A percentile compares a stretch with the other conserved stretches of the same genome.
These are phyloP conservation scores for Lasioglossum marginatum DNA, from an alignment of 2,888 invertebrate genomes.

Conservation along the genomic window DNA sequence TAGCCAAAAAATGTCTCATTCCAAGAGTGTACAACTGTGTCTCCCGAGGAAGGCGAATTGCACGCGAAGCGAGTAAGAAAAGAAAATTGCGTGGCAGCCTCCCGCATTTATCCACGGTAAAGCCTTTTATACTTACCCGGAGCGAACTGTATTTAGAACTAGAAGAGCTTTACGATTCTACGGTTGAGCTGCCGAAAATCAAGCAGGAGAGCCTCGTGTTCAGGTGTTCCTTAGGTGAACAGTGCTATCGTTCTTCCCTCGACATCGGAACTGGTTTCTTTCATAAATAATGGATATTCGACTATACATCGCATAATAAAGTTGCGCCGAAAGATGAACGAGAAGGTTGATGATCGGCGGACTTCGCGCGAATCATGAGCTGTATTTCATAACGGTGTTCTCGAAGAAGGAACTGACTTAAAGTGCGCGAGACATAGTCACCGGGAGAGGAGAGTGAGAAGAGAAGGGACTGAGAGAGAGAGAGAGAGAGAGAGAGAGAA, in stretches of 20 bases:
- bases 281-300: slow-evolving; percentile 48
- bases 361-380: slow-evolving; percentile 41
- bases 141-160: neutral
- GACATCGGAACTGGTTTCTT: slow-evolving; percentile 16
- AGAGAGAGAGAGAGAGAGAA: slow-evolving; percentile 46
- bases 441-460: slow-evolving; percentile 37
- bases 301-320: slow-evolving; percentile 42
- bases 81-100: neutral
- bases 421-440: slow-evolving; percentile 48
- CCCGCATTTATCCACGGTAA: neutral
- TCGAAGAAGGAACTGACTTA: slow-evolving; percentile 52
- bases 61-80: neutral
- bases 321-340: slow-evolving; percentile 34
- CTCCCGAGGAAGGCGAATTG: neutral
- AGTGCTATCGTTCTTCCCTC: neutral
- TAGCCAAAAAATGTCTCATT: neutral
- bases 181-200: neutral
- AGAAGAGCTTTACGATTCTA: neutral
- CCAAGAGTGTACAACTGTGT: neutral
- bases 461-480: slow-evolving; percentile 38
- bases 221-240: neutral
- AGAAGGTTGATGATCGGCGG: slow-evolving; percentile 59
- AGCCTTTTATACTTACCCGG: neutral
- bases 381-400: slow-evolving; percentile 65
- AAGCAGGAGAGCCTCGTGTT: neutral